These are phyloP conservation scores for Heteronetta atricapilla DNA, from an alignment of 2,113 vertebrate genomes.

Conservation along the genomic window DNA sequence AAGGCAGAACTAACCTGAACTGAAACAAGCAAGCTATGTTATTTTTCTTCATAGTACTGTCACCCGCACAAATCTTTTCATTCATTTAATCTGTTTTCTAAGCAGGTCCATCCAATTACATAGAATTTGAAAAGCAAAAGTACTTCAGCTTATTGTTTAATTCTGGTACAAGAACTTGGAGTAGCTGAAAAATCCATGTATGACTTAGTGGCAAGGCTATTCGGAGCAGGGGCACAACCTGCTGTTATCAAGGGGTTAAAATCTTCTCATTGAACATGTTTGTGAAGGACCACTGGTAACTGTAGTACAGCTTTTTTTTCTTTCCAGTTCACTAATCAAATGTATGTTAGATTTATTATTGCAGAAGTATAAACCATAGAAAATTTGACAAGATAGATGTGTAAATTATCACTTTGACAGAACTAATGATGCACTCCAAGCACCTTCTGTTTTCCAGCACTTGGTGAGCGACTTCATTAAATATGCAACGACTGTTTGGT, in stretches of 20 bases:
- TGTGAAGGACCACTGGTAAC: conserved; percentile 65
- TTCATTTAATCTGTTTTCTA: neutral
- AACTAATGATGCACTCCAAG: conserved; percentile 99
- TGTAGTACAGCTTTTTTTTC: conserved; percentile 60
- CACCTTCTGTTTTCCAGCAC: conserved; percentile 97
- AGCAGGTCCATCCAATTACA: no score
- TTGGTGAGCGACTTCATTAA: conserved; percentile 86
- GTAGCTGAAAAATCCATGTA: neutral
- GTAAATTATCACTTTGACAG: conserved; percentile 99
- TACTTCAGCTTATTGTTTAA: neutral
- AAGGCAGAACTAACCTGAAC: neutral
- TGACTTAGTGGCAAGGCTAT: neutral
- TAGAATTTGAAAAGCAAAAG: neutral
- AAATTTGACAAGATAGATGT: conserved; percentile 99
- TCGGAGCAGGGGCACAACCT: neutral
- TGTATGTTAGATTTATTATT: conserved; percentile 95
- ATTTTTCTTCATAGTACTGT: neutral
- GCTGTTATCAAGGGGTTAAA: conserved; percentile 71
- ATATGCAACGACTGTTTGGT: conserved; percentile 86
- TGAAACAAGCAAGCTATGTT: neutral
- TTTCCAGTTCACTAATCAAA: conserved; percentile 85
- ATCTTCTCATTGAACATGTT: conserved; percentile 60
- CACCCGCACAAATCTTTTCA: neutral
- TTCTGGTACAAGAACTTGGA: neutral
- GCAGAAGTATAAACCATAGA: conserved; percentile 90